Percentiles rank a stretch among this genome's conserved stretches.
phyloP scores from a whole-genome alignment of 2,888 invertebrate species.

The Dynastes hyllus region DNA sequence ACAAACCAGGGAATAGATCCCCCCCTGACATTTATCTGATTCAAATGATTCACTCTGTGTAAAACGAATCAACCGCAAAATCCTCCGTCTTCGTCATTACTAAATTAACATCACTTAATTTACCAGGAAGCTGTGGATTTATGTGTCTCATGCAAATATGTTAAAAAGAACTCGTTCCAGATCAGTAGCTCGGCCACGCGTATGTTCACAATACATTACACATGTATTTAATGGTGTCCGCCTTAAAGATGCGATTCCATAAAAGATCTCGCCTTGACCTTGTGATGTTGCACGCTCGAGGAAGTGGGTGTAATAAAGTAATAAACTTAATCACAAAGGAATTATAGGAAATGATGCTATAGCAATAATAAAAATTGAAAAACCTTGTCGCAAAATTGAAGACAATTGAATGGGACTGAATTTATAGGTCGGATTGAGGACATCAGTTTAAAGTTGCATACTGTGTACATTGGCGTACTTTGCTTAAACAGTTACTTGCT shows the following conservation, averaged over 20 bases:
- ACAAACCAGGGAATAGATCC: too few species aligned
- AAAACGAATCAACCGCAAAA: too few species aligned
- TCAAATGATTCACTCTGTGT: too few species aligned
- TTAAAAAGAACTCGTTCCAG: constrained; percentile 5
- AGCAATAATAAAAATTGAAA: constrained; percentile 20
- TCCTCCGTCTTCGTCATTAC: too few species aligned
- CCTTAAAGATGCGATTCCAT: constrained; percentile 25
- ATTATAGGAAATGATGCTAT: constrained; percentile 27
- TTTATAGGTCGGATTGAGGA: not conserved
- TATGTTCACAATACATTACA: not conserved
- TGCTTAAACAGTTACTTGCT: too few species aligned
- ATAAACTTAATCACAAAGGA: constrained; percentile 29
- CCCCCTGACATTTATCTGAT: too few species aligned
- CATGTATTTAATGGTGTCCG: constrained; percentile 8
- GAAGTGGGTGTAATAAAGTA: constrained; percentile 45
- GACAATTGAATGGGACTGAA: not conserved
- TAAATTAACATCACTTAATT: not conserved
- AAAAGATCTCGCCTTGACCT: constrained; percentile 40
- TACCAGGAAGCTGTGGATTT: constrained; percentile 5
- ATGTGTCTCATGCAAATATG: not conserved
- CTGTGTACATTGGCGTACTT: not conserved
- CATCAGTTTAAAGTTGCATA: not conserved
- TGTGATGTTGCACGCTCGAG: constrained; percentile 20
- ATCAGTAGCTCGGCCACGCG: constrained; percentile 13
- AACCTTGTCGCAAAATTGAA: constrained; percentile 11